Evolutionary conservation across 2,797 vertebrate genomes (phyloP), one percentile per base, ranked within the genome.

Genomic region (Tragopan temminckii): DNA sequence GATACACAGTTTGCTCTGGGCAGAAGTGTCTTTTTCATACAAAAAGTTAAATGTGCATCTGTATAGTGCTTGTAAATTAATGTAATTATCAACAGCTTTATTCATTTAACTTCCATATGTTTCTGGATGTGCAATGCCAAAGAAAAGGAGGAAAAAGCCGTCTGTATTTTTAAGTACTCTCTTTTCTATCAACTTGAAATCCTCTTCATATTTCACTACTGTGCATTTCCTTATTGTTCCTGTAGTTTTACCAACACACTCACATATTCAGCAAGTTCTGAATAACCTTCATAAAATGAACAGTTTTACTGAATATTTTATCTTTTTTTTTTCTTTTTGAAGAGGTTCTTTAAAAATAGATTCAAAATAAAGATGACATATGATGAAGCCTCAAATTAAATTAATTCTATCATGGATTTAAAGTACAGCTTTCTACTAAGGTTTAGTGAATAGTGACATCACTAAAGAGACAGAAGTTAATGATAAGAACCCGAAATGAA

Each of bases 281-380:
- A 55, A 45, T 67, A 55, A 82, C 18, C 18, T 63, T 46, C 52
- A 19, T 62, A 40, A 83, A 83, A 53, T 12, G 8, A 74, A 9
- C 8, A 36, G 21, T 25, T 83, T 88, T 70, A 62, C 42, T 74
- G 2, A 14, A 5, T 50, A 25, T 23, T 84, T 75, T 31, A 1
- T 36, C 16, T 81, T 43, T 33, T 11, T 57, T 15, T 43, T 43
- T 77, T 52, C 36, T 81, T 89, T 43, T 46, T 67, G 69, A 69
- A 50, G 67, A 6, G 2, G 1, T 1, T 23, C 25, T 70, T 69
- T 5, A 11, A 53, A 85, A 80, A 10, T 4, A 0, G 0, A 7
- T 77, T 66, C 43, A 38, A 93, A 76, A 33, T 25, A 2, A 3
- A 64, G 40, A 15, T 69, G 42, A 40, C 1, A 0, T 16, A 24